A percentile compares a stretch with the other conserved stretches of the same genome.
Evolutionary conservation across 1,140 invertebrate genomes (phyloP).

Genomic region (Maconellicoccus hirsutus): DNA sequence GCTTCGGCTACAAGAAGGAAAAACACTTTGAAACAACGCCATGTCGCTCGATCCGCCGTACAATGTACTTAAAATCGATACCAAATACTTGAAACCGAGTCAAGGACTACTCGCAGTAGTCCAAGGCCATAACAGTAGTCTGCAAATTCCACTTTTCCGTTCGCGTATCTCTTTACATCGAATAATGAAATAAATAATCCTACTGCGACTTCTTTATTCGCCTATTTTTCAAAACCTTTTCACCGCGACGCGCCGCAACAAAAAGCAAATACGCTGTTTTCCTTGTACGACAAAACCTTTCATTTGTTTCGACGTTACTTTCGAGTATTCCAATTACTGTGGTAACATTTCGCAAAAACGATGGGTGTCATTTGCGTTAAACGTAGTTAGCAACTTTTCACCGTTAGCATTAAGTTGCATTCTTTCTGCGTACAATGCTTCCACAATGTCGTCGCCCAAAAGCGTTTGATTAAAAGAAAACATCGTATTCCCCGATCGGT

Average conservation of each 20-base stretch:
- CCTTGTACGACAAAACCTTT: no score
- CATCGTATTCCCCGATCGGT: no score
- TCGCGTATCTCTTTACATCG: not conserved
- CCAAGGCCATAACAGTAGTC: not conserved
- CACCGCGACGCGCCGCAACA: not conserved
- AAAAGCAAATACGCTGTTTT: no score
- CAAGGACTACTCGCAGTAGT: not conserved
- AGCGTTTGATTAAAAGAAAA: no score
- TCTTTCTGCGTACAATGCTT: no score
- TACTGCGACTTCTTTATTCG: not conserved
- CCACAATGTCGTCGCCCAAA: no score
- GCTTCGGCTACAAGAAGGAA: not conserved
- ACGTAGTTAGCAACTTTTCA: no score
- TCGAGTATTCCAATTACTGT: no score
- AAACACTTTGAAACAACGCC: not conserved
- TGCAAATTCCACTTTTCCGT: not conserved
- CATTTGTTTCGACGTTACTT: no score
- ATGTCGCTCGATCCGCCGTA: not conserved
- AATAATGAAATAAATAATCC: not conserved
- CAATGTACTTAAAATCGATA: not conserved
- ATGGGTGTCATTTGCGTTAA: no score
- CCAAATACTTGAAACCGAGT: not conserved
- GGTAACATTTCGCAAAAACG: no score
- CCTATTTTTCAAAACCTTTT: not conserved
- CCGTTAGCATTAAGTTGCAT: no score